These are phyloP conservation scores for Lithophane leautieri DNA, from an alignment of 2,888 invertebrate genomes.

Conservation along the genomic window DNA sequence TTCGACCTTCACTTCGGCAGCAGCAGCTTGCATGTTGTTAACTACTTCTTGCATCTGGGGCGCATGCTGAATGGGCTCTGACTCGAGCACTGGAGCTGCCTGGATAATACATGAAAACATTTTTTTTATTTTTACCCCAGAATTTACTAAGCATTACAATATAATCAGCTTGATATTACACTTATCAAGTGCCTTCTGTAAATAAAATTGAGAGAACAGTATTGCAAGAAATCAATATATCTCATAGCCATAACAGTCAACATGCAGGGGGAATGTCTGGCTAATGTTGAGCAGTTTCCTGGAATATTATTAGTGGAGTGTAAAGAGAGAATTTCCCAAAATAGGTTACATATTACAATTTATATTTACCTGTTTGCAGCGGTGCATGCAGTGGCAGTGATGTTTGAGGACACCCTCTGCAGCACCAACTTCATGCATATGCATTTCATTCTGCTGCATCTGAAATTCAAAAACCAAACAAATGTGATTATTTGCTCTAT, in stretches of 20 bases:
- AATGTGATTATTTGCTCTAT: not conserved
- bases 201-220: not conserved
- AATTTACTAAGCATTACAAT: too few relatives aligned
- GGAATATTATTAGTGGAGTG: not conserved
- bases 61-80: conserved; percentile 85
- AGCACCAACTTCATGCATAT: conserved; percentile 82
- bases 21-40: conserved; percentile 82
- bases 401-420: conserved; percentile 84
- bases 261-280: not conserved
- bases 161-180: too few relatives aligned
- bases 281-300: not conserved
- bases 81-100: conserved; percentile 85
- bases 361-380: conserved; percentile 83
- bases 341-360: not conserved
- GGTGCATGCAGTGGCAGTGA: conserved; percentile 88
- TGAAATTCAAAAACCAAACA: conserved; percentile 56
- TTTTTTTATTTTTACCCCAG: not conserved
- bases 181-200: too few relatives aligned
- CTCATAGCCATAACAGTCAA: not conserved
- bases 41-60: conserved; percentile 84
- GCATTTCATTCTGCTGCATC: conserved; percentile 86
- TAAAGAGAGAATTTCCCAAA: not conserved
- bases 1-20: conserved; percentile 81
- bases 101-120: conserved; percentile 54
- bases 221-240: not conserved